Percentiles rank a stretch among this genome's conserved stretches.
These are phyloP conservation scores for Phocoena phocoena DNA, from an alignment of 2,113 vertebrate species.

Conservation along the genomic window DNA sequence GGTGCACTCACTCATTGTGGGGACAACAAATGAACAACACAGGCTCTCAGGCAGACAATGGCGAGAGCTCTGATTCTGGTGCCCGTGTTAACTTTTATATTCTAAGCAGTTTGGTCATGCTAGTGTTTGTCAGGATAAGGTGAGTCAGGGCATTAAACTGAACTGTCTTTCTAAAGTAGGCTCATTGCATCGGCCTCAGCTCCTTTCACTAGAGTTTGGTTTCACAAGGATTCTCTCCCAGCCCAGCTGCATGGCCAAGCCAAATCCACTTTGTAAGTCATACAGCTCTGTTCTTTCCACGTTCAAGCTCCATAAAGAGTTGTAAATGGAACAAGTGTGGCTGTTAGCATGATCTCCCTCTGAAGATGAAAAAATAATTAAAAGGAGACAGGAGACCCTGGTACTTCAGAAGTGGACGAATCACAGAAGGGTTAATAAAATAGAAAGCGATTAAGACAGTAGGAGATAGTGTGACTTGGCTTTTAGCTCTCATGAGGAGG, in stretches of 20 bases:
- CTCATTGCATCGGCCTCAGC: not conserved
- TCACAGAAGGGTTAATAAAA: conserved; percentile 39
- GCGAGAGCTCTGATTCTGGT: not conserved
- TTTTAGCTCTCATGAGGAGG: not conserved
- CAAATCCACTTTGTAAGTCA: not conserved
- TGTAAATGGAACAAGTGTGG: not conserved
- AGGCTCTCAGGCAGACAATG: not conserved
- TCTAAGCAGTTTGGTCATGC: not conserved
- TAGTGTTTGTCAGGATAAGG: not conserved
- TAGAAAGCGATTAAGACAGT: not conserved
- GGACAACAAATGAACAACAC: not conserved
- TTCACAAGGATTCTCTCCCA: not conserved
- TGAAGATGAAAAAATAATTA: not conserved
- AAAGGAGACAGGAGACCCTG: not conserved
- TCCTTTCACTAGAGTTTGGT: not conserved
- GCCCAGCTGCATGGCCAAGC: too few species aligned
- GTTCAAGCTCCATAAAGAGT: not conserved
- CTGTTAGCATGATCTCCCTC: not conserved
- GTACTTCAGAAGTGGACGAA: not conserved
- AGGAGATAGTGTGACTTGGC: conserved; percentile 30
- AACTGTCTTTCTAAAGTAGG: not conserved
- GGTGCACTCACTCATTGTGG: accelerated
- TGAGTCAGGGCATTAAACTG: too few species aligned
- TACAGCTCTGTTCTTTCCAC: not conserved
- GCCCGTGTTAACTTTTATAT: not conserved